Evolutionary conservation across 2,888 invertebrate genomes (phyloP).

Genomic region (Bombylius major): DNA sequence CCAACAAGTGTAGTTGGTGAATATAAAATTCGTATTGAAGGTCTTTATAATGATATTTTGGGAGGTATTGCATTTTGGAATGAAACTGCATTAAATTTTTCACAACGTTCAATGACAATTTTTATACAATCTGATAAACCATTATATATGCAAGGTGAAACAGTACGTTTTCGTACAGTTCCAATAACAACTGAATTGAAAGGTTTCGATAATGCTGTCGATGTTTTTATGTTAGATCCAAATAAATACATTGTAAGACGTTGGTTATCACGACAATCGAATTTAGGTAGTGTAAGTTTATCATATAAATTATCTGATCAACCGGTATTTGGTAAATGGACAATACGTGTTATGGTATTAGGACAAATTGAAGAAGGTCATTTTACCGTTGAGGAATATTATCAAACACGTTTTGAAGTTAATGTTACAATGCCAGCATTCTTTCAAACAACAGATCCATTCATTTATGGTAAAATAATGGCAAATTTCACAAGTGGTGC

Average conservation of each 20-base stretch:
- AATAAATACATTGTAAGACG: conserved; percentile 75
- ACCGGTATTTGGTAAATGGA: conserved; percentile 87
- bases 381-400: conserved; percentile 88
- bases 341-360: conserved; percentile 74
- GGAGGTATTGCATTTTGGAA: conserved; percentile 85
- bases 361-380: conserved; percentile 76
- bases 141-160: conserved; percentile 86
- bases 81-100: conserved; percentile 73
- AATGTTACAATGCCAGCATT: conserved; percentile 94
- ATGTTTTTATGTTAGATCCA: conserved; percentile 86
- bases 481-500: conserved; percentile 94
- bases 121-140: conserved; percentile 93
- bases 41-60: conserved; percentile 49
- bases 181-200: conserved; percentile 87
- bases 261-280: conserved; percentile 88
- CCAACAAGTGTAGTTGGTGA: conserved; percentile 69
- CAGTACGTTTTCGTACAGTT: conserved; percentile 78
- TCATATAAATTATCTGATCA: conserved; percentile 84
- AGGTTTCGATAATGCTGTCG: conserved; percentile 81
- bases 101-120: conserved; percentile 84
- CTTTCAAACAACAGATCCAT: conserved; percentile 77
- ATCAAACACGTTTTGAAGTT: conserved; percentile 85
- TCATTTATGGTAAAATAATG: conserved; percentile 73
- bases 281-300: conserved; percentile 85
- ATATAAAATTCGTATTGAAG: conserved; percentile 75